phyloP scores from a whole-genome alignment of 2,888 invertebrate genomes.

The Thelaira solivaga region DNA sequence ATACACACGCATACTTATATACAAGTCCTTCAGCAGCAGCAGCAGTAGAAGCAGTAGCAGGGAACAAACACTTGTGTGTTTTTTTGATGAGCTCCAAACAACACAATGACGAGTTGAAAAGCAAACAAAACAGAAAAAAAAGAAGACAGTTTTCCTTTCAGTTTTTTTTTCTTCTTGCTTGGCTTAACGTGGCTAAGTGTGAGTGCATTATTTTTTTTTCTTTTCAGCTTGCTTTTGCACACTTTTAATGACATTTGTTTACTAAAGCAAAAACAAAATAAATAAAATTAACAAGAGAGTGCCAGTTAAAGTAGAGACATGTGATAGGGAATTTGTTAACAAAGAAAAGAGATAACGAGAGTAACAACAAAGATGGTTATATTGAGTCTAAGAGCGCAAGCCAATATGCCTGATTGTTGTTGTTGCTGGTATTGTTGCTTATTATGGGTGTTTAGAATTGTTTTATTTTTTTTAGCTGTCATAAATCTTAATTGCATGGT shows the following conservation, averaged over 20 bases:
- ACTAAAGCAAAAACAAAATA: slow-evolving; percentile 20
- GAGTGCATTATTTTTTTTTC: background rate
- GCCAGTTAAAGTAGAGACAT: slow-evolving; percentile 10
- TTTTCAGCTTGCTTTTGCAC: background rate
- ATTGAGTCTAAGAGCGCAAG: slow-evolving; percentile 49
- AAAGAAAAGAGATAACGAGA: background rate
- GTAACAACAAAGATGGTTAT: slow-evolving; percentile 4
- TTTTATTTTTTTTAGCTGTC: slow-evolving; percentile 71
- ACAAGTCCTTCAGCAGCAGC: slow-evolving; percentile 16
- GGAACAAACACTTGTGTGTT: slow-evolving; percentile 47
- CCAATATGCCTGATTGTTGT: slow-evolving; percentile 52
- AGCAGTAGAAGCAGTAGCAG: slow-evolving; percentile 26
- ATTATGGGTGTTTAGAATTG: background rate
- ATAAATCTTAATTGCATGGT: slow-evolving; percentile 75
- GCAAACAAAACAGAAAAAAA: slow-evolving; percentile 13
- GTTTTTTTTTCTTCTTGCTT: too few species aligned
- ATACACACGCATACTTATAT: slow-evolving; percentile 46
- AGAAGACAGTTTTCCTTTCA: too few species aligned
- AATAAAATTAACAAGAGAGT: slow-evolving; percentile 7
- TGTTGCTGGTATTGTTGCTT: slow-evolving; percentile 26
- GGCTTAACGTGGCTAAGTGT: background rate
- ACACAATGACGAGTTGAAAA: slow-evolving; percentile 17
- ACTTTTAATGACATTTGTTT: slow-evolving; percentile 40
- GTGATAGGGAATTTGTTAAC: background rate
- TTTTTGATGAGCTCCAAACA: slow-evolving; percentile 42